These are phyloP conservation scores for Eumerus sabulonum DNA, from an alignment of 2,888 invertebrate species.

Conservation along the genomic window DNA sequence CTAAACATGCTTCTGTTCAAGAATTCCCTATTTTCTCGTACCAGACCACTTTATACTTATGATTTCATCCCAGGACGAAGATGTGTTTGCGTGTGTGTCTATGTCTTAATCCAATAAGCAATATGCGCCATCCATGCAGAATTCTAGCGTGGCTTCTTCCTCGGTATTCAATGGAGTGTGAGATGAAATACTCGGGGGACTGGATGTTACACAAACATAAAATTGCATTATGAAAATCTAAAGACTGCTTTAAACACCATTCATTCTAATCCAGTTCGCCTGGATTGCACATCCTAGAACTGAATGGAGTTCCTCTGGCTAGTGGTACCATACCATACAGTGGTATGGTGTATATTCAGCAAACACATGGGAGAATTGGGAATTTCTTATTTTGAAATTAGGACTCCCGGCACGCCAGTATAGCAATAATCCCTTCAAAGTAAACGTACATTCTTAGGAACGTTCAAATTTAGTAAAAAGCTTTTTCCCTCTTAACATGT, in stretches of 20 bases:
- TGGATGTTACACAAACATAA: slow-evolving; percentile 51
- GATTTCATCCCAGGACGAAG: slow-evolving; percentile 14
- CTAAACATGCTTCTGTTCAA: no score
- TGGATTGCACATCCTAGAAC: no score
- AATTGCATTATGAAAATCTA: slow-evolving; percentile 47
- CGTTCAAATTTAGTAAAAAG: slow-evolving; percentile 43
- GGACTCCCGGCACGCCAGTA: slow-evolving; percentile 30
- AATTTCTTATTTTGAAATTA: slow-evolving; percentile 45
- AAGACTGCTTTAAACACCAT: slow-evolving; percentile 44
- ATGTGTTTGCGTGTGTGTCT: slow-evolving; percentile 5
- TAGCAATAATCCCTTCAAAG: slow-evolving; percentile 38
- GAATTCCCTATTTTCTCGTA: no score
- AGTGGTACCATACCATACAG: no score
- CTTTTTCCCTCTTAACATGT: slow-evolving; percentile 44
- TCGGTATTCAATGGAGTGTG: not conserved
- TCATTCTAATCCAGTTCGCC: slow-evolving; percentile 41
- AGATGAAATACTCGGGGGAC: slow-evolving; percentile 11
- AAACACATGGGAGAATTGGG: slow-evolving; percentile 37
- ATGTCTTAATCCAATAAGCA: slow-evolving; percentile 53
- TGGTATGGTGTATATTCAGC: not conserved
- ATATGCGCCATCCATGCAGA: slow-evolving; percentile 29
- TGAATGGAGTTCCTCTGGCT: not conserved
- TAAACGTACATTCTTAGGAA: slow-evolving; percentile 22
- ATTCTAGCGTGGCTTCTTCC: slow-evolving; percentile 18
- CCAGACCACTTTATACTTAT: slow-evolving; percentile 2